Evolutionary conservation across 2,888 invertebrate genomes (phyloP), one percentile per base, ranked within the genome.

Genomic region (Petrolisthes manimaculis): DNA sequence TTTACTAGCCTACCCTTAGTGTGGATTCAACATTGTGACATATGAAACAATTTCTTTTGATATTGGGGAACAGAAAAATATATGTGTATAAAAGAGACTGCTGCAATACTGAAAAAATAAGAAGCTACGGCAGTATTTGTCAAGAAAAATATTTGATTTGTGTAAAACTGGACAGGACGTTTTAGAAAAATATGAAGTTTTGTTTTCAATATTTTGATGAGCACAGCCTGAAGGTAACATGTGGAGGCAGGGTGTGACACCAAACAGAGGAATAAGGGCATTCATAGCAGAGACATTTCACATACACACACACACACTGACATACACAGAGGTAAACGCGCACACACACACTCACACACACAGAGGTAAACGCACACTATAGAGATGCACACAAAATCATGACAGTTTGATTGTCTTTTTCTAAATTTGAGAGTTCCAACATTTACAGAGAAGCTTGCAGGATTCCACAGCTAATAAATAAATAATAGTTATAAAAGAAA

Each of bases 121-220:
- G 71, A 71, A n/a, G 21, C 71, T 71, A 71, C 21, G 71, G 71
- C 71, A 71, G 71, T 71, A 18, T 18, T 71, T n/a, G 21, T n/a
- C n/a, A 21, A 71, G 71, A 71, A 71, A 71, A 71, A 71, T 71
- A 71, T 71, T 71, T 71, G 71, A 71, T 71, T 71, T 71, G n/a
- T 71, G 71, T 71, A 71, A 61, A 71, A 71, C 71, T 71, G 71
- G 71, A 71, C 12, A 71, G 21, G n/a, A 21, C 6, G 14, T 12
- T 71, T 14, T 71, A 71, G 71, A 71, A 71, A 71, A 71, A 71
- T 71, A 71, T 71, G n/a, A 18, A 6, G 6, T 12, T n/a, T 71
- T 71, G 14, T n/a, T 71, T 71, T 71, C 21, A 12, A 18, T 71
- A n/a, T 71, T 71, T 71, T 71, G n/a, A 71, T 71, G 71, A 71